phyloP scores from a whole-genome alignment of 2,797 vertebrate species.

The Eurystomus glaucurus region DNA sequence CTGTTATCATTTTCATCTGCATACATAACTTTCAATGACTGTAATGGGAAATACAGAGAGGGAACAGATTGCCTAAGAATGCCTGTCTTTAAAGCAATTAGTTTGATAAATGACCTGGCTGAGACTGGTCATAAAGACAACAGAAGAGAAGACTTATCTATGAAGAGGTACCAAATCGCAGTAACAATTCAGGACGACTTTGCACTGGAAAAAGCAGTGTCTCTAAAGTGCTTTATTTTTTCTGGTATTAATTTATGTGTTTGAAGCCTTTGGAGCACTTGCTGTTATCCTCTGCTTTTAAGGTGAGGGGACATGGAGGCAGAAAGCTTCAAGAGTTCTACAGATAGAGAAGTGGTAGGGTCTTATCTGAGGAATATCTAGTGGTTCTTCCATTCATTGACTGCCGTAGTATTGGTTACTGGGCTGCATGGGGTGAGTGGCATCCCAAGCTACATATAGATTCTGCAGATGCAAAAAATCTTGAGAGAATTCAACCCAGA shows the following conservation, averaged over 20 bases:
- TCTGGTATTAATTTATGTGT: neutral
- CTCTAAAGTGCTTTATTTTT: neutral
- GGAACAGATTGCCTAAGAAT: constrained; percentile 78
- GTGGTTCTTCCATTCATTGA: neutral
- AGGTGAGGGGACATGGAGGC: neutral
- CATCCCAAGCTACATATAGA: neutral
- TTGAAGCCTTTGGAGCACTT: neutral
- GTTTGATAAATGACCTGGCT: constrained; percentile 53
- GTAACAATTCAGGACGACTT: neutral
- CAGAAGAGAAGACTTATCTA: constrained; percentile 27
- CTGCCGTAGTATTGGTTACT: neutral
- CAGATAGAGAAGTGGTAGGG: neutral
- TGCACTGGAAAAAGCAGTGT: neutral
- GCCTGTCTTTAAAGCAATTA: constrained; percentile 68
- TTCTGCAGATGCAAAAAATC: neutral
- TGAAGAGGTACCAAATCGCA: neutral
- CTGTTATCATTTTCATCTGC: constrained; percentile 70
- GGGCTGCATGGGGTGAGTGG: neutral
- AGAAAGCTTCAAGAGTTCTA: neutral
- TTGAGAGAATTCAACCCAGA: neutral
- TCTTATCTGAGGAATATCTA: constrained; percentile 46
- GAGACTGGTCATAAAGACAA: constrained; percentile 31
- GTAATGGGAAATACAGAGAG: constrained; percentile 56
- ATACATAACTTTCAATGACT: constrained; percentile 67
- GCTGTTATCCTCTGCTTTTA: neutral